These are phyloP conservation scores for Ptychoptera albimana DNA, from an alignment of 2,888 invertebrate genomes.

Conservation along the genomic window DNA sequence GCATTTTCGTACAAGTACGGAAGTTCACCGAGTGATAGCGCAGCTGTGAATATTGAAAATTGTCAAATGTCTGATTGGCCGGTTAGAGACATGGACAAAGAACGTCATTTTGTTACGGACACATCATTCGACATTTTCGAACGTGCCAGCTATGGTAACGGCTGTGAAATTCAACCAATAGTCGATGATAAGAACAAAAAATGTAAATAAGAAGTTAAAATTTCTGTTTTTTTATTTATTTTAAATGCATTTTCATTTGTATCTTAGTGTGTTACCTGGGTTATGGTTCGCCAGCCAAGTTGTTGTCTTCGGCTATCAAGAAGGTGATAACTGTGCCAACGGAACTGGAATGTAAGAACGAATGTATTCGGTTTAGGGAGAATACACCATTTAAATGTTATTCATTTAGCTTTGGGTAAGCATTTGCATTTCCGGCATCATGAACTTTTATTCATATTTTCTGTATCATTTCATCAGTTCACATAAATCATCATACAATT, in stretches of 20 bases:
- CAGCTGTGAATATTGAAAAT: constrained; percentile 52
- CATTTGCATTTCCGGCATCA: not conserved
- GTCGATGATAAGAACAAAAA: constrained; percentile 31
- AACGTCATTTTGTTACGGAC: constrained; percentile 39
- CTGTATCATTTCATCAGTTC: no score
- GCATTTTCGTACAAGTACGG: constrained; percentile 59
- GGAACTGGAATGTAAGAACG: constrained; percentile 51
- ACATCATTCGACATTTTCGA: constrained; percentile 60
- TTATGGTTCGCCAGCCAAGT: constrained; percentile 57
- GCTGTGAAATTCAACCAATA: constrained; percentile 54
- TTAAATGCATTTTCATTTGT: constrained; percentile 3
- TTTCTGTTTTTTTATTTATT: not conserved
- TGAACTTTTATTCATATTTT: no score
- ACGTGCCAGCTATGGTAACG: constrained; percentile 64
- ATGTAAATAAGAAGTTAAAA: constrained; percentile 17
- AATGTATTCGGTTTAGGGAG: constrained; percentile 40
- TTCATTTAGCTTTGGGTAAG: constrained; percentile 57
- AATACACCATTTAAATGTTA: constrained; percentile 50
- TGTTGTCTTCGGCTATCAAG: constrained; percentile 46
- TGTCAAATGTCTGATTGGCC: constrained; percentile 64
- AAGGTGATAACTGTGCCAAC: constrained; percentile 47
- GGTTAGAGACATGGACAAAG: constrained; percentile 44
- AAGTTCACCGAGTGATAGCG: no score
- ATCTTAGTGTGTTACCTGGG: constrained; percentile 58
- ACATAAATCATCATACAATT: constrained; percentile 37